Evolutionary conservation across 2,797 vertebrate genomes (phyloP), one percentile per base, ranked within the genome.

Genomic region (Neomorphus geoffroyi): DNA sequence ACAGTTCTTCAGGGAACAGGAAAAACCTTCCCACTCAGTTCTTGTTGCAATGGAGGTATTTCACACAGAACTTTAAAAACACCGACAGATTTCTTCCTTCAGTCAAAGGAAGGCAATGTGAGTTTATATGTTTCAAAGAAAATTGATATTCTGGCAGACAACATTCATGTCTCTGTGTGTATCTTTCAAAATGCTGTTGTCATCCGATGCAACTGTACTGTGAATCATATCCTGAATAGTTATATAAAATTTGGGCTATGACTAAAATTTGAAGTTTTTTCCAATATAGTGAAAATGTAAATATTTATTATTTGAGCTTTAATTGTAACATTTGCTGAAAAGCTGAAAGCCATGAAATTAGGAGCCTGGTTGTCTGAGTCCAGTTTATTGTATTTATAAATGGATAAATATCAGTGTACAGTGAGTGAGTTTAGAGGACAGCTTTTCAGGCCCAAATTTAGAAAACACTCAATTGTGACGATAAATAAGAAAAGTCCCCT

Each of bases 401-500:
- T 57, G 86, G 90, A 86, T 92, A 77, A 79, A 57, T 46, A 56
- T 33, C 67, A 45, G 51, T 7, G 33, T 37, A 2, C 41, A 65
- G 58, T 21, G 75, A 26, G 53, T 45, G 86, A 33, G 16, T 67
- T 77, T 13, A 45, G 27, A 60, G 35, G 81, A 45, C 54, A 86
- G 88, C 73, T 88, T 90, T 66, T 33, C 61, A 69, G 80, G 67
- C 74, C 96, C 78, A 60, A 85, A 93, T 87, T 82, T 87, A 78
- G 75, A 77, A 77, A 57, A 18, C 37, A 9, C 65, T 78, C 18
- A 1, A 0, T 33, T 64, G 30, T 54, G 78, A 6, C 13, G 30
- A 21, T 27, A 65, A 64, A 37, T 54, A 71, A 94, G 93, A 80
- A 97, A 97, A 94, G 94, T 96, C 95, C 88, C 95, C 93, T 96